Evolutionary conservation across 1,140 invertebrate species (phyloP).

Genomic region (Rhizoglyphus robini): DNA sequence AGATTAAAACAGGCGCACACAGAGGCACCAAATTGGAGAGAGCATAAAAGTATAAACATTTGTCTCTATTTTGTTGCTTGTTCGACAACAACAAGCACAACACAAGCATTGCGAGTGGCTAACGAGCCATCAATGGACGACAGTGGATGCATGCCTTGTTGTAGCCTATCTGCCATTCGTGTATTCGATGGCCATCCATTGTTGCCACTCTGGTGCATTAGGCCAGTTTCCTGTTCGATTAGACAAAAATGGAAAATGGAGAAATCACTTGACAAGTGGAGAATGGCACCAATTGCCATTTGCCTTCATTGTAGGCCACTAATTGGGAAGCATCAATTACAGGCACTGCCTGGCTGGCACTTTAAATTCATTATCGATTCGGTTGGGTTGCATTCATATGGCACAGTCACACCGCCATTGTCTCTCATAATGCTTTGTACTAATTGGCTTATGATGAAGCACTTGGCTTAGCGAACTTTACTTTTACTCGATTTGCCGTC

Average conservation of each 20-base stretch:
- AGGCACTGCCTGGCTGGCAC: background rate
- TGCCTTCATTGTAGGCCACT: background rate
- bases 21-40: background rate
- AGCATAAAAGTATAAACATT: slow-evolving; percentile 2
- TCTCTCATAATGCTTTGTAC: background rate
- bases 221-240: slow-evolving; percentile 12
- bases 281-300: slow-evolving; percentile 8
- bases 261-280: slow-evolving; percentile 14
- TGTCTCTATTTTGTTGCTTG: background rate
- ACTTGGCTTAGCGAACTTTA: too few species aligned
- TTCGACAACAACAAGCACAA: background rate
- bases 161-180: background rate
- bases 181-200: background rate
- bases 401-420: background rate
- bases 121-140: background rate
- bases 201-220: slow-evolving; percentile 1
- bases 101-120: background rate
- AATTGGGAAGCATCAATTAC: slow-evolving; percentile 14
- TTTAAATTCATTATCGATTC: slow-evolving; percentile 15
- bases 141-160: background rate
- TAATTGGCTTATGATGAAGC: slow-evolving; percentile 12
- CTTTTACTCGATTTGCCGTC: too few species aligned
- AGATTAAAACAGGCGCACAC: slow-evolving; percentile 3
- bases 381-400: background rate
- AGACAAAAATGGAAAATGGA: background rate